Percentiles rank a stretch among this genome's conserved stretches.
These are phyloP conservation scores for Rhineura floridana DNA, from an alignment of 2,113 vertebrate genomes.

Conservation along the genomic window DNA sequence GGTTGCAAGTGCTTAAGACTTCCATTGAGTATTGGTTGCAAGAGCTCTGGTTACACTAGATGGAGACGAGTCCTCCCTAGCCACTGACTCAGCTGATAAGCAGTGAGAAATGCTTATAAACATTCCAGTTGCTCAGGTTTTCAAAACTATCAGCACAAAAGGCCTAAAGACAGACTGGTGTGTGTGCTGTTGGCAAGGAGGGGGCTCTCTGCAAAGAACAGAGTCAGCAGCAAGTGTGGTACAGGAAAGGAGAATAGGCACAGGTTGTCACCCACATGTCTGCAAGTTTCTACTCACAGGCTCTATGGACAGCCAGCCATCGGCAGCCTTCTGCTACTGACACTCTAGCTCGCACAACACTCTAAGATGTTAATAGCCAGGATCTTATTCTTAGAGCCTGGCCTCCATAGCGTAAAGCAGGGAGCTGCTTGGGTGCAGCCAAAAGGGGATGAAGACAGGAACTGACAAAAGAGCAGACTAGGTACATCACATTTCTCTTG, in stretches of 20 bases:
- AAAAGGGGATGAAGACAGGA: too few relatives aligned
- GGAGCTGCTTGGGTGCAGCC: too few relatives aligned
- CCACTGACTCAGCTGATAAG: neutral
- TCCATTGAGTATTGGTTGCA: neutral
- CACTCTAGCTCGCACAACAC: too few relatives aligned
- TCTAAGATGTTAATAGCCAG: too few relatives aligned
- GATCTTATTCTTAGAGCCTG: too few relatives aligned
- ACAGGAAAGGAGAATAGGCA: neutral
- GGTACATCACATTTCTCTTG: too few relatives aligned
- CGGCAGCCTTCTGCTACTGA: too few relatives aligned
- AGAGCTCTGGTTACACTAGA: neutral
- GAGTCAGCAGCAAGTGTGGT: neutral
- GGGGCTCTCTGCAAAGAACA: too few relatives aligned
- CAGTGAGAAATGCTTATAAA: neutral
- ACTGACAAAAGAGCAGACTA: too few relatives aligned
- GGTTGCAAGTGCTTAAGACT: too few relatives aligned
- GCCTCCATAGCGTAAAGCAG: too few relatives aligned
- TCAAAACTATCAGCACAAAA: neutral
- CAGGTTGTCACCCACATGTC: neutral
- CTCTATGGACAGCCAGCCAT: too few relatives aligned
- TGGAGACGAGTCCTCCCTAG: neutral
- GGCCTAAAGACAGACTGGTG: neutral
- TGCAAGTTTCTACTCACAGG: neutral
- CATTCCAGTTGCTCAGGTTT: neutral
- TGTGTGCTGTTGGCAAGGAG: neutral